phyloP scores from a whole-genome alignment of 2,113 vertebrate species.

The Anarrhichthys ocellatus region DNA sequence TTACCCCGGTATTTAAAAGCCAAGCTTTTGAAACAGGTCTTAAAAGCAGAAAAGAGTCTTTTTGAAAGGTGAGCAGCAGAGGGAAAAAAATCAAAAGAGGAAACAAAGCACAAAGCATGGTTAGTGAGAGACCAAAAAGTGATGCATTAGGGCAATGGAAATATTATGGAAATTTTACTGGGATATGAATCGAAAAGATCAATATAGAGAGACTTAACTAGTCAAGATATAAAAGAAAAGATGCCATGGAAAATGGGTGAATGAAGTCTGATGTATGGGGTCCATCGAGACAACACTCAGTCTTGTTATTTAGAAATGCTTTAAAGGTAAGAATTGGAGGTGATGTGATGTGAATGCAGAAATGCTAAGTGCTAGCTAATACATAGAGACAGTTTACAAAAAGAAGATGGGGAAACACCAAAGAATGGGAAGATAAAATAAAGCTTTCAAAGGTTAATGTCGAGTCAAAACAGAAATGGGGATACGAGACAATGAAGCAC shows the following conservation, averaged over 20 bases:
- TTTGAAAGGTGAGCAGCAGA: constrained; percentile 50
- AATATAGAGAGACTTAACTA: constrained; percentile 55
- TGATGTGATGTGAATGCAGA: constrained; percentile 55
- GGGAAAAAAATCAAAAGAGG: constrained; percentile 2
- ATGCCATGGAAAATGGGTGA: constrained; percentile 50
- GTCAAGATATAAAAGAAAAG: constrained; percentile 45
- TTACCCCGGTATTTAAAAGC: constrained; percentile 48
- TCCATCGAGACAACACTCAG: constrained; percentile 48
- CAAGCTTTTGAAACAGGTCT: constrained; percentile 38
- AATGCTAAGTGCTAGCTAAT: constrained; percentile 66
- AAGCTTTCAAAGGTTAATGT: constrained; percentile 70
- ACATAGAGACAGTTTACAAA: constrained; percentile 63
- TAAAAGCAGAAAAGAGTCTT: constrained; percentile 36
- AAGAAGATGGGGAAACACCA: constrained; percentile 45
- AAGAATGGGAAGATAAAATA: constrained; percentile 61
- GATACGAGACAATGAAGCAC: constrained; percentile 31
- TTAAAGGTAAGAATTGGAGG: constrained; percentile 56
- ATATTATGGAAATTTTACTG: constrained; percentile 58
- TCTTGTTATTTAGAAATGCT: constrained; percentile 53
- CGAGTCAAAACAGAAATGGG: constrained; percentile 47
- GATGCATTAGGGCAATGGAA: constrained; percentile 16
- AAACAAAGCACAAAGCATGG: constrained; percentile 38
- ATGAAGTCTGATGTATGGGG: constrained; percentile 47
- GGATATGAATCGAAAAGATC: constrained; percentile 44
- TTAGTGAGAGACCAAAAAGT: constrained; percentile 14